These are phyloP conservation scores for Pherbina coryleti DNA, from an alignment of 2,888 invertebrate genomes.

Conservation along the genomic window DNA sequence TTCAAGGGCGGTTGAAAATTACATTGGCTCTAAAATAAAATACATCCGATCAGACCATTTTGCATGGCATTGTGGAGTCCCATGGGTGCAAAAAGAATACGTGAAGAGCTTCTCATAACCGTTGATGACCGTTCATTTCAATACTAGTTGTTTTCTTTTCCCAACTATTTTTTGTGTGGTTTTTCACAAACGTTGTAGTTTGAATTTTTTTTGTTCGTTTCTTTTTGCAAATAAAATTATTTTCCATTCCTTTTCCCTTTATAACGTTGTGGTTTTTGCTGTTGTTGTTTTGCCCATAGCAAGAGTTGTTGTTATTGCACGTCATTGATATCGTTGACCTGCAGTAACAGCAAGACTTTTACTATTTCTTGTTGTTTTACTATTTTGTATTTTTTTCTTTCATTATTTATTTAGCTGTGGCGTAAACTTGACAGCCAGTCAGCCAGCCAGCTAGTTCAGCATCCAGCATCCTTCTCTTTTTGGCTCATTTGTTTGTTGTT, in stretches of 20 bases:
- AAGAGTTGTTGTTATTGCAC: constrained; percentile 4
- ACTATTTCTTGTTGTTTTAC: constrained; percentile 8
- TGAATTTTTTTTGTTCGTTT: not conserved
- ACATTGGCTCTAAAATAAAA: too few species aligned
- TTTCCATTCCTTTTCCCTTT: constrained; percentile 1
- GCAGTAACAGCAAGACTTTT: constrained; percentile 21
- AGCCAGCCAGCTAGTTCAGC: not conserved
- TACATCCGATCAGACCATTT: too few species aligned
- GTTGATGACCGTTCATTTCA: too few species aligned
- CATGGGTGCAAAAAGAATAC: too few species aligned
- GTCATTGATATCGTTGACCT: constrained; percentile 33
- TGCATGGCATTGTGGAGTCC: too few species aligned
- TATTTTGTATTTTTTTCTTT: not conserved
- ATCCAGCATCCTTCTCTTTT: constrained; percentile 18
- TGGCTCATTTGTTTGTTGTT: not conserved
- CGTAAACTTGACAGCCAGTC: constrained; percentile 1
- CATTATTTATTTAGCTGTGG: constrained; percentile 10
- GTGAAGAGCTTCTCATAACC: too few species aligned
- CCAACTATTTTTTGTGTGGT: not conserved
- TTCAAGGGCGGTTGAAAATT: too few species aligned
- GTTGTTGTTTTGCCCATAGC: not conserved
- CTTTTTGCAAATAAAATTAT: not conserved
- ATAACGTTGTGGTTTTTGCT: not conserved
- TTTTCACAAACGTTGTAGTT: not conserved
- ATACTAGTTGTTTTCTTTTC: not conserved